These are phyloP conservation scores for Vesta saturnalis DNA, from an alignment of 2,888 invertebrate species.

Conservation along the genomic window DNA sequence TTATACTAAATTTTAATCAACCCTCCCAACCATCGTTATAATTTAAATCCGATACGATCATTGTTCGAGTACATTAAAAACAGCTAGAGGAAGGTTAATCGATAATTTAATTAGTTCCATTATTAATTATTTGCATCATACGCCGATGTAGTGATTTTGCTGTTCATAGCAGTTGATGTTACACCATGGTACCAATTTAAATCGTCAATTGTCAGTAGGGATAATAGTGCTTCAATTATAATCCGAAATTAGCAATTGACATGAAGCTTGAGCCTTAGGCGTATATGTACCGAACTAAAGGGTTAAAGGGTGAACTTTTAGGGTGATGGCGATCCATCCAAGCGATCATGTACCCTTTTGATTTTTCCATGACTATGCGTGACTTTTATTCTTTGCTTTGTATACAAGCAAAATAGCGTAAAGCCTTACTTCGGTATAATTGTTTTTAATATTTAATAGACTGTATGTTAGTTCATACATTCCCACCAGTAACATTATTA, in stretches of 20 bases:
- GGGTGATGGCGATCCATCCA: background rate
- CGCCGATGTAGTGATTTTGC: background rate
- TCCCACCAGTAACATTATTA: too few species aligned
- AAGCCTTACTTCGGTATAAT: too few species aligned
- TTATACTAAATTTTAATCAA: background rate
- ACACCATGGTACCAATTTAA: background rate
- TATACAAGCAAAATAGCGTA: background rate
- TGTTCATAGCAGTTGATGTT: background rate
- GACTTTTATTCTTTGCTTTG: background rate
- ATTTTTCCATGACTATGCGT: background rate
- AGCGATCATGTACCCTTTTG: background rate
- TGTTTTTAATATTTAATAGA: too few species aligned
- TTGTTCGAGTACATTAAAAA: background rate
- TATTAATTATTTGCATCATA: background rate
- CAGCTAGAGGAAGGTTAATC: background rate
- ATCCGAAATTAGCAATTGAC: background rate
- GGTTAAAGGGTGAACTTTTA: background rate
- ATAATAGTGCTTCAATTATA: background rate
- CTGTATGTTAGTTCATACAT: too few species aligned
- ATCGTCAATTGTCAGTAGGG: background rate
- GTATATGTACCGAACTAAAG: background rate
- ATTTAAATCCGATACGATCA: constrained; percentile 1
- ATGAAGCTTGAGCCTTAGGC: background rate
- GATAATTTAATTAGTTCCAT: too few species aligned
- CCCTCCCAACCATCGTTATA: background rate